A percentile compares a stretch with the other conserved stretches of the same genome.
Evolutionary conservation across 2,113 vertebrate genomes (phyloP).

Genomic region (Lucifuga dentata): DNA sequence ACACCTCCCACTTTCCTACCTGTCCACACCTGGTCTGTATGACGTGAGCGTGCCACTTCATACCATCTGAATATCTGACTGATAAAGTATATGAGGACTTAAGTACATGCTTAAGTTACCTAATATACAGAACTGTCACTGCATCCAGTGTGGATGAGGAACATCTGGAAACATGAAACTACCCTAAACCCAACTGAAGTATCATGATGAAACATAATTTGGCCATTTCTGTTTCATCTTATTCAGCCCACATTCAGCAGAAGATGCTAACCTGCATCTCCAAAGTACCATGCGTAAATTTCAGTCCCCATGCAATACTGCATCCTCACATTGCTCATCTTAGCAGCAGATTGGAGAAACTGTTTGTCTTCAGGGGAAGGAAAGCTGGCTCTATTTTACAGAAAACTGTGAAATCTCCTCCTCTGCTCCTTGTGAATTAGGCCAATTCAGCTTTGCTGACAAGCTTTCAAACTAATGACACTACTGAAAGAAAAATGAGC

Average conservation of each 20-base stretch:
- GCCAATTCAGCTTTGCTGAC: conserved; percentile 15
- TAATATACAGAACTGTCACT: too few relatives aligned
- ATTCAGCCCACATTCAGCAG: not conserved
- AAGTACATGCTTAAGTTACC: too few relatives aligned
- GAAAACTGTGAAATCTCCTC: conserved; percentile 7
- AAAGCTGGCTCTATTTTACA: not conserved
- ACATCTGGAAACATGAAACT: conserved; percentile 64
- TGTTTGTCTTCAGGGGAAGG: not conserved
- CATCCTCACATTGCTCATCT: not conserved
- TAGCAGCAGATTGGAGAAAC: conserved; percentile 1
- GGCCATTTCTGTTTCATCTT: conserved; percentile 7
- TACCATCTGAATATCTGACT: too few relatives aligned
- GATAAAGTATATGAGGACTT: too few relatives aligned
- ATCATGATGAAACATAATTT: conserved; percentile 23
- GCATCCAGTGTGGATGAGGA: not conserved
- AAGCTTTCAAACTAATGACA: conserved; percentile 34
- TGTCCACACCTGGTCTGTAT: too few relatives aligned
- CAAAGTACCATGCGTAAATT: not conserved
- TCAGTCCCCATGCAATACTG: not conserved
- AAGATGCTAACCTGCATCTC: not conserved
- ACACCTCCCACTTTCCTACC: too few relatives aligned
- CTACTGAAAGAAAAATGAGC: conserved; percentile 35
- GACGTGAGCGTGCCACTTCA: too few relatives aligned
- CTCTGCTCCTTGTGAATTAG: not conserved
- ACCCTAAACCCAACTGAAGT: conserved; percentile 27